Evolutionary conservation across 1,140 invertebrate species (phyloP).

Genomic region (Euwallacea fornicatus): DNA sequence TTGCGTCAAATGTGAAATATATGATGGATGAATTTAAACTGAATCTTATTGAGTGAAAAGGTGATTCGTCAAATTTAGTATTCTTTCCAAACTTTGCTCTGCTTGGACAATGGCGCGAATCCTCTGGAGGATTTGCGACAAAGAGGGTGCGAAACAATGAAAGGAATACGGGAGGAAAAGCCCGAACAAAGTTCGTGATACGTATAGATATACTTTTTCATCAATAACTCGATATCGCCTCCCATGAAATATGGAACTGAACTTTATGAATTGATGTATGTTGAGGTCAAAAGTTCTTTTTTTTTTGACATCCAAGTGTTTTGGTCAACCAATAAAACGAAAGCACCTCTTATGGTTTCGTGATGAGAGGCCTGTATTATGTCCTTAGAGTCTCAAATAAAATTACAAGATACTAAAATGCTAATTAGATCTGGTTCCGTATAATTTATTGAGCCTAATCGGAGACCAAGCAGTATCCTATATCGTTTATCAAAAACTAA

Average conservation of each 20-base stretch:
- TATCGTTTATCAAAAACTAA: conserved; percentile 27
- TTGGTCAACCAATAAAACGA: too few species aligned
- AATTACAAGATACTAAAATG: too few species aligned
- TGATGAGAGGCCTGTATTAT: too few species aligned
- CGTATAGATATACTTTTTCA: conserved; percentile 43
- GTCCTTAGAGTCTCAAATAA: too few species aligned
- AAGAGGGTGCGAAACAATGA: conserved; percentile 40
- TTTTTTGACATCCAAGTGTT: too few species aligned
- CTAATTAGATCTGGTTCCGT: not conserved
- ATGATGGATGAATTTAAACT: conserved; percentile 18
- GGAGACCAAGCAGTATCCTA: conserved; percentile 1
- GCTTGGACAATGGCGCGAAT: conserved; percentile 41
- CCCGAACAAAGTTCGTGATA: conserved; percentile 40
- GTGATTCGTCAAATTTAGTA: conserved; percentile 45
- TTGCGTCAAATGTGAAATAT: not conserved
- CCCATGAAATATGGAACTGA: conserved; percentile 48
- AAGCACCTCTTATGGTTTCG: too few species aligned
- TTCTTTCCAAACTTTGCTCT: conserved; percentile 36
- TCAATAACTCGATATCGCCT: conserved; percentile 48
- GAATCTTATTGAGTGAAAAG: conserved; percentile 32
- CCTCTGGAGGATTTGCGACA: conserved; percentile 43
- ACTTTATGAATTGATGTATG: conserved; percentile 44
- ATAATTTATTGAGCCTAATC: conserved; percentile 27
- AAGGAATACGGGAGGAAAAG: conserved; percentile 35
- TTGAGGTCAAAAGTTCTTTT: conserved; percentile 8